phyloP scores from a whole-genome alignment of 2,888 invertebrate species.

The Trissolcus brochymenae region DNA sequence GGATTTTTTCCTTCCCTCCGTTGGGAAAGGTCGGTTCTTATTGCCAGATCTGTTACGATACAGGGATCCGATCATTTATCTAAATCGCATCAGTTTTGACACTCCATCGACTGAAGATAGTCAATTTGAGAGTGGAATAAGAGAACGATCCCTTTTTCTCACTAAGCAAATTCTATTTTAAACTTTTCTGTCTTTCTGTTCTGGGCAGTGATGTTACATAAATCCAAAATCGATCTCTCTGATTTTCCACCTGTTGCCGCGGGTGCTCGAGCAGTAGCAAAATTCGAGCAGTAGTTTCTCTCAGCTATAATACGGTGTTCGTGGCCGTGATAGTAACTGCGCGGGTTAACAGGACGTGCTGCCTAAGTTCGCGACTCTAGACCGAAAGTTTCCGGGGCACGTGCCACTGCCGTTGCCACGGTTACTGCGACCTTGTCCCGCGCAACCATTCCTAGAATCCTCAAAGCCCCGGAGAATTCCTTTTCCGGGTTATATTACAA shows the following conservation, averaged over 20 bases:
- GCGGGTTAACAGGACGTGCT: conserved; percentile 46
- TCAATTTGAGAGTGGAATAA: too few species aligned
- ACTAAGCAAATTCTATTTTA: too few species aligned
- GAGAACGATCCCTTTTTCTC: too few species aligned
- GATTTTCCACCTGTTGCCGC: conserved; percentile 41
- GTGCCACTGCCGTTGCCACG: conserved; percentile 73
- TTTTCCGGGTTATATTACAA: conserved; percentile 32
- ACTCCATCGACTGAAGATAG: too few species aligned
- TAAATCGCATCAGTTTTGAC: too few species aligned
- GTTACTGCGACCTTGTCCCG: conserved; percentile 75
- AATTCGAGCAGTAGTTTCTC: conserved; percentile 34
- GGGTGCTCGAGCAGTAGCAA: conserved; percentile 10
- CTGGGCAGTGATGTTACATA: too few species aligned
- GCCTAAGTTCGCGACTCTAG: conserved; percentile 56
- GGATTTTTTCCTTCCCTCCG: too few species aligned
- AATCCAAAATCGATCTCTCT: too few species aligned
- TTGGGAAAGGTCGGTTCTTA: too few species aligned
- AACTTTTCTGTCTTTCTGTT: too few species aligned
- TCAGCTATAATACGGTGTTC: conserved; percentile 43
- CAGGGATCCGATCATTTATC: too few species aligned
- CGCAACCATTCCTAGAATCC: conserved; percentile 66
- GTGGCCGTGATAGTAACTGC: conserved; percentile 64
- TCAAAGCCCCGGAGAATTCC: conserved; percentile 32
- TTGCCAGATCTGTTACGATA: too few species aligned
- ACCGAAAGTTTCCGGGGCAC: conserved; percentile 67